These are phyloP conservation scores for Pseudochirops corinnae DNA, from an alignment of 2,797 vertebrate genomes.

Conservation along the genomic window DNA sequence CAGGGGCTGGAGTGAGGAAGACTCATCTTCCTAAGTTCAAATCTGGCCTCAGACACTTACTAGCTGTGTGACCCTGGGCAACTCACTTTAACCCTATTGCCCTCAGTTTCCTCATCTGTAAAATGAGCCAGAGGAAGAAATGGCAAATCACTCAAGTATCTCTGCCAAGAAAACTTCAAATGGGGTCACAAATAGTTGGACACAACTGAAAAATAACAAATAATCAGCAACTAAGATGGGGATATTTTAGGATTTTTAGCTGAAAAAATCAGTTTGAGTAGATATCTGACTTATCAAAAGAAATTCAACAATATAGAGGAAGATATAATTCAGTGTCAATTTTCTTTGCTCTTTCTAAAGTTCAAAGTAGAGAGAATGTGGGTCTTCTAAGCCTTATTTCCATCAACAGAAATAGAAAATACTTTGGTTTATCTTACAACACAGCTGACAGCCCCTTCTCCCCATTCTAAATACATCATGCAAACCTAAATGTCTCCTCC, in stretches of 20 bases:
- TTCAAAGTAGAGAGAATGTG: constrained; percentile 9
- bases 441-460: not conserved
- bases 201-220: not conserved
- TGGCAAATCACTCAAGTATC: not conserved
- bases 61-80: not conserved
- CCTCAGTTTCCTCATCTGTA: not conserved
- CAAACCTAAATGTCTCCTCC: constrained; percentile 24
- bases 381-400: not conserved
- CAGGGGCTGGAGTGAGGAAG: not conserved
- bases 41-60: not conserved
- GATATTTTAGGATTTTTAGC: constrained; percentile 19
- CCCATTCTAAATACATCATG: not conserved
- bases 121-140: not conserved
- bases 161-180: not conserved
- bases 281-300: constrained; percentile 32
- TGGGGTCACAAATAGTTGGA: not conserved
- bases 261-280: constrained; percentile 35
- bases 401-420: constrained; percentile 8
- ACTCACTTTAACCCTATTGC: not conserved
- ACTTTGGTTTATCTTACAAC: constrained; percentile 6
- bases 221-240: constrained; percentile 17
- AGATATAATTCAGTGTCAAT: constrained; percentile 25
- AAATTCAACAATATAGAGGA: not conserved
- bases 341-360: not conserved
- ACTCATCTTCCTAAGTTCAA: not conserved